Evolutionary conservation across 2,888 invertebrate species (phyloP), one percentile per base, ranked within the genome.

Genomic region (Aelia acuminata): DNA sequence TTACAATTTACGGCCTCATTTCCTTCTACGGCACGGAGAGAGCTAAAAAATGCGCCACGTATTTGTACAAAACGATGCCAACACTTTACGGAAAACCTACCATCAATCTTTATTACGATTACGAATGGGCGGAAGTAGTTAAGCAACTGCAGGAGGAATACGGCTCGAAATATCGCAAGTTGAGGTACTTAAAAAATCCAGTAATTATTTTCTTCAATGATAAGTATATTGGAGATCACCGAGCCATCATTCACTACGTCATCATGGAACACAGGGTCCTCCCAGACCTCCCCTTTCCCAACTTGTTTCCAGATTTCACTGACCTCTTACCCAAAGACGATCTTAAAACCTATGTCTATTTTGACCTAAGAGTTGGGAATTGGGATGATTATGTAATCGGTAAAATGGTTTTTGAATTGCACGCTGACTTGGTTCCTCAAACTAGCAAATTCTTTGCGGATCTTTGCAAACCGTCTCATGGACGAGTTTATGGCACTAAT

Each of bases 321-420:
- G 43, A 63, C 26, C 49, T 87, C 11, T 20, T 87, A 2, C 80
- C 87, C 0, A 80, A 87, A 48, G 20, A 43, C n/a, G 75, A 70
- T 4, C 15, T 49, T 3, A 87, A 87, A 26, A 48, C 11, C 10
- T 87, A 87, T 31, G 87, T 87, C n/a, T 87, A 50, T 26, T 49
- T 87, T 2, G 87, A 87, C 18, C 20, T 87, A 11, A 80, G 87
- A 49, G 84, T 87, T 18, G 87, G 87, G 5, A 50, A 49, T 84
- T 75, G 75, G 35, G 39, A 48, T 15, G 87, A 87, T 70, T 87
- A 87, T 48, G 87, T 87, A 2, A n/a, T 70, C 2, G 87, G 87
- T 3, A 80, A 87, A 87, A 87, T 87, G 87, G 87, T 87, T 18
- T 87, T 87, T 48, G 87, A 87, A 80, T 80, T 87, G 20, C 49